Evolutionary conservation across 2,113 vertebrate genomes (phyloP), one percentile per base, ranked within the genome.

Genomic region (Dunckerocampus dactyliophorus): DNA sequence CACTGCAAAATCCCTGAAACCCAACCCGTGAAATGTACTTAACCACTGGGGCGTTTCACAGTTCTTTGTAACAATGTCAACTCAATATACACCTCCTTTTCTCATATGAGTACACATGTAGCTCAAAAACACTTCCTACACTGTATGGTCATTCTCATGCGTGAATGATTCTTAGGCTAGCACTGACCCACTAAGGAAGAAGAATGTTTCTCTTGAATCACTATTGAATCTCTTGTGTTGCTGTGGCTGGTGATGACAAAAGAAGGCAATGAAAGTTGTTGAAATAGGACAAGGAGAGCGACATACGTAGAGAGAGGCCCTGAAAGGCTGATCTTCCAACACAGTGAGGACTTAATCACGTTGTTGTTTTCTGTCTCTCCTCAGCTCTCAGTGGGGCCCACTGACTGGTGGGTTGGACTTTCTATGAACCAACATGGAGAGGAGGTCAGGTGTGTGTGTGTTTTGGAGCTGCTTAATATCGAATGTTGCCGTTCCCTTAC

Each of bases 361-460:
- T 47, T 59, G 37, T 62, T 22, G 34, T 56, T 62, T 65, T 62
- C 34, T 52, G 31, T 60, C 34, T 63, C 45, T 53, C 66, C 47
- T 49, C 77, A 96, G 94, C 62, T 92, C 0, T 91, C 92, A 0
- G 82, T 83, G 53, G 86, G 58, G 31, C 90, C 89, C 21, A 77
- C 79, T 37, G 92, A 90, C 47, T 97, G 94, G 95, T 97, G 94
- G 96, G 94, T 95, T 76, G 95, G 94, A 71, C 45, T 95, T 72
- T 89, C 82, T 0, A 45, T 87, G 58, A 89, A 88, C 74, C 79
- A 62, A 55, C 49, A 77, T 28, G 83, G 70, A 28, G 67, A 85
- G 76, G 92, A 86, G 73, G 87, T 90, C 83, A 91, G 91, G 94
- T 98, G 90, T 81, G 87, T 49, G 37, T 37, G 22, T 47, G 54